phyloP scores from a whole-genome alignment of 2,113 vertebrate genomes.

The Serilophus lunatus region DNA sequence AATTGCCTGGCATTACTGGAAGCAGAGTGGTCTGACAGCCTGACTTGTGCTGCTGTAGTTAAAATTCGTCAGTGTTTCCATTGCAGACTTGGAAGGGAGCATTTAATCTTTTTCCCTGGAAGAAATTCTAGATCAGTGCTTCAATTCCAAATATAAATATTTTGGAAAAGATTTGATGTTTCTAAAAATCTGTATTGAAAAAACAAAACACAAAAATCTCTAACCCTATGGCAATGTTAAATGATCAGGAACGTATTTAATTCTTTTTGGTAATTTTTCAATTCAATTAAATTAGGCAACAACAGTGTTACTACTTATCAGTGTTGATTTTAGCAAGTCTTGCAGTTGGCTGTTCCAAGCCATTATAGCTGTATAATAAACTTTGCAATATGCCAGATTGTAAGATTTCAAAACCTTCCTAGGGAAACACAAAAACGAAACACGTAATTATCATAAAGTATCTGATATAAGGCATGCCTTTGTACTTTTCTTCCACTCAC shows the following conservation, averaged over 20 bases:
- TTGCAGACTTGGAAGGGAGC: conserved; percentile 24
- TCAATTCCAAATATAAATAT: not conserved
- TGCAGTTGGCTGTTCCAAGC: not conserved
- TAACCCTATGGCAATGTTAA: not conserved
- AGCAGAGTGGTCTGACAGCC: not conserved
- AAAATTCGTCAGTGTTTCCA: conserved; percentile 39
- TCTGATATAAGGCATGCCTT: not conserved
- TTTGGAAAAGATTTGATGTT: not conserved
- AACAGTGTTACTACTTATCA: not conserved
- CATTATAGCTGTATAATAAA: conserved; percentile 10
- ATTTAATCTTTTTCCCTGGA: conserved; percentile 43
- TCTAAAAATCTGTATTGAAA: not conserved
- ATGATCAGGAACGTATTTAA: not conserved
- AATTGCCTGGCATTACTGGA: not conserved
- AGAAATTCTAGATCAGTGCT: conserved; percentile 10
- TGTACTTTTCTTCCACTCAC: not conserved
- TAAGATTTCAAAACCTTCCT: conserved; percentile 17
- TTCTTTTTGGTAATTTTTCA: not conserved
- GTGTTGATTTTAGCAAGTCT: not conserved
- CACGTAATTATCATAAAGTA: not conserved
- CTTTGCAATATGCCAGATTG: not conserved
- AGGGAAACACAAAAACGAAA: not conserved
- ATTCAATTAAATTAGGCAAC: not conserved
- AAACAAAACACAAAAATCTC: not conserved
- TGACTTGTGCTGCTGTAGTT: not conserved